A percentile compares a stretch with the other conserved stretches of the same genome.
phyloP scores from a whole-genome alignment of 2,113 vertebrate genomes.

The Antidorcas marsupialis region DNA sequence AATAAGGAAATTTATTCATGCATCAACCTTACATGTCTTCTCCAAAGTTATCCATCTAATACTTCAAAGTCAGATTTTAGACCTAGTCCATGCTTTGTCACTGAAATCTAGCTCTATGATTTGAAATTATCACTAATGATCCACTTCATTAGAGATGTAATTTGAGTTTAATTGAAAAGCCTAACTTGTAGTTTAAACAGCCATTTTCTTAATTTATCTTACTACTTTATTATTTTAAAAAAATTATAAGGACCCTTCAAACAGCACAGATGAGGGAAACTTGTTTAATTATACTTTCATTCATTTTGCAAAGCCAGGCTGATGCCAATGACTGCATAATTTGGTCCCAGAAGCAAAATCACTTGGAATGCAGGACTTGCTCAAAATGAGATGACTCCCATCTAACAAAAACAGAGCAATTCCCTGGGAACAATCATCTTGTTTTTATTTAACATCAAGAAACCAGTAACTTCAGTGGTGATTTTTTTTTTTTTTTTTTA shows the following conservation, averaged over 20 bases:
- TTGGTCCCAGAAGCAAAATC: slow-evolving; percentile 8
- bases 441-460: neutral
- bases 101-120: neutral
- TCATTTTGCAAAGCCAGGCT: neutral
- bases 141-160: slow-evolving; percentile 10
- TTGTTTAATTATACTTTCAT: slow-evolving; percentile 37
- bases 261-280: slow-evolving; percentile 22
- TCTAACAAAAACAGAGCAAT: neutral
- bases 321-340: neutral
- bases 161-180: slow-evolving; percentile 55
- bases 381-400: neutral
- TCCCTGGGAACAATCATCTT: neutral
- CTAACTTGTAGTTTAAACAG: slow-evolving; percentile 1
- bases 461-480: neutral
- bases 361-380: neutral
- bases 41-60: neutral
- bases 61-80: neutral
- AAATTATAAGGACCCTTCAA: neutral
- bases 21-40: no score
- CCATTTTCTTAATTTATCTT: neutral
- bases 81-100: neutral
- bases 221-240: neutral
- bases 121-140: slow-evolving; percentile 31
- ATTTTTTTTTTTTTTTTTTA: neutral
- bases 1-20: neutral